A percentile compares a stretch with the other conserved stretches of the same genome.
phyloP scores from a whole-genome alignment of 1,140 invertebrate genomes.

The Drosophila tropicalis region DNA sequence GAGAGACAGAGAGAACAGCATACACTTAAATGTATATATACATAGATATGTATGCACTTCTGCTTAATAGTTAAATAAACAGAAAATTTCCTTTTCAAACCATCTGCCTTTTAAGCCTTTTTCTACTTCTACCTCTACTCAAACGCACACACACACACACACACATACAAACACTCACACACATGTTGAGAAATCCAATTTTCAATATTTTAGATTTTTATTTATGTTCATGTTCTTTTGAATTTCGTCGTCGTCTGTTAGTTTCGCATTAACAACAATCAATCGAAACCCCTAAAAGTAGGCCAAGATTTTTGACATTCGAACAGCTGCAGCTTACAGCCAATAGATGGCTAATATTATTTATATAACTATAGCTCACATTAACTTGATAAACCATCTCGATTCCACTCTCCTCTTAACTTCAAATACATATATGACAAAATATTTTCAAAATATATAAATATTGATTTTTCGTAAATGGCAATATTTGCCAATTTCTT shows the following conservation, averaged over 20 bases:
- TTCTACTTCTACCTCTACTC: background rate
- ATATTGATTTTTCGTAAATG: no score
- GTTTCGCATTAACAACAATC: no score
- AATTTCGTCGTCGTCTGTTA: background rate
- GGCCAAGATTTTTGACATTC: slow-evolving; percentile 6
- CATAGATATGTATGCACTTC: slow-evolving; percentile 59
- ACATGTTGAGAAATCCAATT: background rate
- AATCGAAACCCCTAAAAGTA: slow-evolving; percentile 29
- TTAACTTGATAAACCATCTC: no score
- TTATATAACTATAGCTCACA: no score
- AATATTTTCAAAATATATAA: no score
- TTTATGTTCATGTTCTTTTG: background rate
- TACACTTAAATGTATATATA: slow-evolving; percentile 22
- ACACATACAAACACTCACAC: no score
- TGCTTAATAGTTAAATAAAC: slow-evolving; percentile 79
- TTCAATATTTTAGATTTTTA: slow-evolving; percentile 13
- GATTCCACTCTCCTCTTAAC: no score
- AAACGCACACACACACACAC: no score
- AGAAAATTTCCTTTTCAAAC: slow-evolving; percentile 68
- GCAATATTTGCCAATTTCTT: no score
- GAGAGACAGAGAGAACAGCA: slow-evolving; percentile 1
- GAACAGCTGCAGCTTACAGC: background rate
- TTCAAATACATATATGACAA: background rate
- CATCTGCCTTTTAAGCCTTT: slow-evolving; percentile 33
- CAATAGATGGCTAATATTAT: slow-evolving; percentile 30